Conservation (phyloP, 2,113 vertebrate genomes). For the Atrichornis clamosus region DNA sequence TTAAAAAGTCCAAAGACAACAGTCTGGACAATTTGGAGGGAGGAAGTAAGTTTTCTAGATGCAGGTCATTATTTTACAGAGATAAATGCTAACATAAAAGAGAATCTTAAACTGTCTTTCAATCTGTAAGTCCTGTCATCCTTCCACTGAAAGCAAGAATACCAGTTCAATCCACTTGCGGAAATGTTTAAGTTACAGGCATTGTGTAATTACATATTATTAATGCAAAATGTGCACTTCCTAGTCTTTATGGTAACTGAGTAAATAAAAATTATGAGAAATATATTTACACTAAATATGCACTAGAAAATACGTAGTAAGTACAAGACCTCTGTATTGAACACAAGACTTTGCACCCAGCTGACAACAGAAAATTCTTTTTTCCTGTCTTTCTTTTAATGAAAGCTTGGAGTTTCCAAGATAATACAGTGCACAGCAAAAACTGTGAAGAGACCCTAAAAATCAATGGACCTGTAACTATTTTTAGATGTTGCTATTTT, state of each 20-base stretch:
- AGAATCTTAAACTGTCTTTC: neutral
- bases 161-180: neutral
- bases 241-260: neutral
- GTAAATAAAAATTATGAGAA: conserved; percentile 12
- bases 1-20: neutral
- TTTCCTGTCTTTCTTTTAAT: neutral
- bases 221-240: neutral
- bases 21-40: neutral
- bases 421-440: conserved; percentile 39
- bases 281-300: conserved; percentile 1
- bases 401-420: neutral
- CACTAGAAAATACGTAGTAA: neutral
- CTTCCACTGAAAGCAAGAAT: neutral
- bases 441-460: conserved; percentile 35
- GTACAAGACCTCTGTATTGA: neutral
- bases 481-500: conserved; percentile 61
- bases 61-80: neutral
- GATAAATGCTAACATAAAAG: neutral
- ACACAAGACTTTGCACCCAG: neutral
- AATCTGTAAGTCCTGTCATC: neutral
- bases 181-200: neutral
- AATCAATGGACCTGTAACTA: conserved; percentile 59
- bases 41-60: neutral
- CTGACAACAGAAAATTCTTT: neutral
- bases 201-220: neutral